Evolutionary conservation across 2,113 vertebrate species (phyloP), one percentile per base, ranked within the genome.

Genomic region (Xiphias gladius): DNA sequence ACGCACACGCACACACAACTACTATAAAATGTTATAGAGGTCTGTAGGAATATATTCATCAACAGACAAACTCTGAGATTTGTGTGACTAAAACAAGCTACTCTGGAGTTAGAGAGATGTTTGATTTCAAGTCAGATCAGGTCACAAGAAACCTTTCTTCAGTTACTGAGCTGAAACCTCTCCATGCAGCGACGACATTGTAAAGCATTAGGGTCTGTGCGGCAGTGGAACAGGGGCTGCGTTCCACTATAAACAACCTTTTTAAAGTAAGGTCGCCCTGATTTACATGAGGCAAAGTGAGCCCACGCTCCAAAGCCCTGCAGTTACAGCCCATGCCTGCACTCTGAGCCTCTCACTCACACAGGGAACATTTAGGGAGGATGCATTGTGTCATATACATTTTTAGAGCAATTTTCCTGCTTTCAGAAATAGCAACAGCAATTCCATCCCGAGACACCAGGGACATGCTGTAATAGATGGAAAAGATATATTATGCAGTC

Each of bases 391-490:
- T 87, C 82, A 80, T 84, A 9, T 80, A 79, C 82, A 58, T 63
- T 71, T 90, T 86, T 68, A 90, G 74, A 91, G 74, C 65, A 2
- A 64, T 80, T 91, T 90, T 91, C 86, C 89, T 52, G 83, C 72
- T 79, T 78, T 76, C 88, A 83, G 73, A 90, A 93, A 94, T 88
- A 91, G 91, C 48, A 85, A 73, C 55, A 77, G 77, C 72, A 57
- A 79, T 89, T 94, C 86, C 88, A 86, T 74, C 64, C 79, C 2
- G 64, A 80, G 52, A 74, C 85, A 72, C 77, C 24, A 28, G 73
- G 75, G 81, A 82, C 55, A 7, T 80, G 85, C 76, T 65, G 90
- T 52, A 89, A 91, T 43, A 86, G 79, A 91, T 76, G 92, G 93
- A 90, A 93, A 90, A 61, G 57, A 78, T 62, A 78, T 62, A 78